phyloP scores from a whole-genome alignment of 2,888 invertebrate species.

The Euphydryas editha region DNA sequence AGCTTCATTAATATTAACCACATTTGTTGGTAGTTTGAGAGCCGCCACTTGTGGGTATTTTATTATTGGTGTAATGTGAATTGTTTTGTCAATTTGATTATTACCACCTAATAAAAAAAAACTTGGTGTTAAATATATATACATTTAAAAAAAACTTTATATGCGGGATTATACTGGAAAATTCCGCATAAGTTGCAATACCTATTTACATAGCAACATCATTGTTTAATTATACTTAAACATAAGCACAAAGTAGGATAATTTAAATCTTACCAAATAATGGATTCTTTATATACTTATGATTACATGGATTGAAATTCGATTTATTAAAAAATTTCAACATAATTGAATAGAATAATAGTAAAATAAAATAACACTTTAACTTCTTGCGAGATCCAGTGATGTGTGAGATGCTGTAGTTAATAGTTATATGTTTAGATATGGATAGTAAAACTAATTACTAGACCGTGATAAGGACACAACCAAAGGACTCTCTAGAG shows the following conservation, averaged over 20 bases:
- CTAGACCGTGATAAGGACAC: too few species aligned
- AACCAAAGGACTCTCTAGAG: too few species aligned
- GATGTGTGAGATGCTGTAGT: too few species aligned
- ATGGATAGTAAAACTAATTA: too few species aligned
- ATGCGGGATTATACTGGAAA: constrained; percentile 13
- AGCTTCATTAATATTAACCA: constrained; percentile 85
- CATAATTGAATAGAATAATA: constrained; percentile 37
- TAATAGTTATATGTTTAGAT: too few species aligned
- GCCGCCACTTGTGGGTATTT: constrained; percentile 81
- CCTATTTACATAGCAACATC: constrained; percentile 16
- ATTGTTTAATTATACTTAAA: constrained; percentile 15
- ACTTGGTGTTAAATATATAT: background rate
- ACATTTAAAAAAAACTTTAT: background rate
- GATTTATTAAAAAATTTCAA: constrained; percentile 42
- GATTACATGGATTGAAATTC: constrained; percentile 35
- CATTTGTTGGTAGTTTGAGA: constrained; percentile 85
- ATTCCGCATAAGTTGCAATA: constrained; percentile 8
- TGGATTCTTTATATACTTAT: constrained; percentile 43
- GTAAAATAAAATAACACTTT: background rate
- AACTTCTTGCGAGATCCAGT: background rate
- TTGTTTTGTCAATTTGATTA: constrained; percentile 57
- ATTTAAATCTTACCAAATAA: constrained; percentile 46
- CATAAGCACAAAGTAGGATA: constrained; percentile 18
- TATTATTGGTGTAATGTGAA: constrained; percentile 75
- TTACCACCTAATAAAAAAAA: constrained; percentile 42